phyloP scores from a whole-genome alignment of 2,888 invertebrate species.

The Dicranocentrus wangi region DNA sequence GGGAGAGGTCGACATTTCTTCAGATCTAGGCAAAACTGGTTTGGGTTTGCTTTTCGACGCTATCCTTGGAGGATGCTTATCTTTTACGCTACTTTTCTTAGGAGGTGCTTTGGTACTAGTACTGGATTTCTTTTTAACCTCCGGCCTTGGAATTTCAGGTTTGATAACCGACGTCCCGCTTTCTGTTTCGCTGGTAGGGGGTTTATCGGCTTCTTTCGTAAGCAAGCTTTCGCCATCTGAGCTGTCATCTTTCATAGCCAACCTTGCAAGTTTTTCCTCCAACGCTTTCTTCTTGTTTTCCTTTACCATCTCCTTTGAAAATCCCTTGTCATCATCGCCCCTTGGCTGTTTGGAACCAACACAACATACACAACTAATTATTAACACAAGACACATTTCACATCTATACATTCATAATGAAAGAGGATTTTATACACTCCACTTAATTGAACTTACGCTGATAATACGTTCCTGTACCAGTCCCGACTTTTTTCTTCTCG shows the following conservation, averaged over 20 bases:
- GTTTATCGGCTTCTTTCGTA: not conserved
- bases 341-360: too few species aligned
- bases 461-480: constrained; percentile 81
- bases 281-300: constrained; percentile 51
- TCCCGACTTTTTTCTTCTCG: constrained; percentile 75
- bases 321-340: constrained; percentile 45
- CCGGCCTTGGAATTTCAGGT: not conserved
- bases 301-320: constrained; percentile 49
- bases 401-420: not conserved
- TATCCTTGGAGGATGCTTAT: constrained; percentile 30
- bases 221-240: constrained; percentile 8
- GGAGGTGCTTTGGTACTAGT: too few species aligned
- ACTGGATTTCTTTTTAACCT: not conserved
- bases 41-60: constrained; percentile 30
- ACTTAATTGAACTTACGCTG: constrained; percentile 78
- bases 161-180: constrained; percentile 12
- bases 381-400: not conserved
- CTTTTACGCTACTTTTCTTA: constrained; percentile 41
- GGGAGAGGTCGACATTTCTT: constrained; percentile 33
- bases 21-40: not conserved
- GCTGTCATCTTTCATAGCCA: constrained; percentile 31
- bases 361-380: constrained; percentile 20
- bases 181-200: not conserved
- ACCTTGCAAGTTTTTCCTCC: constrained; percentile 57
- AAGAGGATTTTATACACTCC: too few species aligned